Evolutionary conservation across 2,888 invertebrate species (phyloP).

Genomic region (Alloplasta piceator): DNA sequence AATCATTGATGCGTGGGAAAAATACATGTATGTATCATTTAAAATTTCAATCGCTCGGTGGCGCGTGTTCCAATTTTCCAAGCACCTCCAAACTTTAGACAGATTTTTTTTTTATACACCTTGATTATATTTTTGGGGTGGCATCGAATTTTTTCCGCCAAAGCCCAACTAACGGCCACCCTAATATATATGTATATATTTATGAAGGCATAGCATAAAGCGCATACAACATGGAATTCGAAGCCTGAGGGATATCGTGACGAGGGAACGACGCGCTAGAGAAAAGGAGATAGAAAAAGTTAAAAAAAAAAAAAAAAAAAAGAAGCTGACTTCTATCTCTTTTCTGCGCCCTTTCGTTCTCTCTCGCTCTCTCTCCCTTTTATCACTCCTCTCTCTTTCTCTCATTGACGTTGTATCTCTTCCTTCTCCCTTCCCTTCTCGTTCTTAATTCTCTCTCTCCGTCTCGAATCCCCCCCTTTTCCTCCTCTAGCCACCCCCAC

Average conservation of each 20-base stretch:
- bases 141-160: too few relatives aligned
- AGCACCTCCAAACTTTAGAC: too few relatives aligned
- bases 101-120: too few relatives aligned
- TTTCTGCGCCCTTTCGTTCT: constrained; percentile 13
- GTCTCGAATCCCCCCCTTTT: background rate
- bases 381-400: constrained; percentile 1
- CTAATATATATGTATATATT: too few relatives aligned
- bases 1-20: too few relatives aligned
- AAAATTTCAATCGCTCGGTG: too few relatives aligned
- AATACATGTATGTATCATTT: too few relatives aligned
- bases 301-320: constrained; percentile 37
- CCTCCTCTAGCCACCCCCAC: background rate
- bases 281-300: constrained; percentile 16
- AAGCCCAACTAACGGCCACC: too few relatives aligned
- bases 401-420: background rate
- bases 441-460: constrained; percentile 15
- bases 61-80: too few relatives aligned
- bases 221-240: constrained; percentile 22
- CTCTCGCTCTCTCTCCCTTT: constrained; percentile 3
- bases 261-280: constrained; percentile 50
- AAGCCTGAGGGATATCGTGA: constrained; percentile 48
- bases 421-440: background rate
- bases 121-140: too few relatives aligned
- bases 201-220: background rate
- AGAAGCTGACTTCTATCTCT: constrained; percentile 30